Conservation (phyloP, 2,797 vertebrate genomes). For the Rhadinocentrus ornatus region DNA sequence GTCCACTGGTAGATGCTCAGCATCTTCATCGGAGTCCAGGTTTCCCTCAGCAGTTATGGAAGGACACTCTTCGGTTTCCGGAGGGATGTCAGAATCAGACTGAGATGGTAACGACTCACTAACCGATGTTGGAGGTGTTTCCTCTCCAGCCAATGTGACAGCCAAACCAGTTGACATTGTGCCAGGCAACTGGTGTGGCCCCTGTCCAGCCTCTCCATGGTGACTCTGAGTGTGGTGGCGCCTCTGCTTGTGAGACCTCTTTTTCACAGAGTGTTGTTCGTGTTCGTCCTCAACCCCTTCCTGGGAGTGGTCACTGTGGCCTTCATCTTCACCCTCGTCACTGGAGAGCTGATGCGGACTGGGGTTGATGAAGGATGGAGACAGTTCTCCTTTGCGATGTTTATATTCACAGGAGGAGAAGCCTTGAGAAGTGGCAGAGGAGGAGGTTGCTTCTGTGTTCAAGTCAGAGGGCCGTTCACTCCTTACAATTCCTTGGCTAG, state of each 20-base stretch:
- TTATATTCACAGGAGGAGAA: constrained; percentile 86
- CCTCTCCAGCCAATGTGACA: constrained; percentile 85
- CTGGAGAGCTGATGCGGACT: constrained; percentile 87
- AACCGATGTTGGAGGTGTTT: constrained; percentile 94
- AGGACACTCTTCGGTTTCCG: constrained; percentile 97
- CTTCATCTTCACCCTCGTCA: constrained; percentile 88
- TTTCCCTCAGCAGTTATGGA: constrained; percentile 98
- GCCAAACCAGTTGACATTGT: constrained; percentile 74
- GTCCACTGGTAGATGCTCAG: constrained; percentile 96
- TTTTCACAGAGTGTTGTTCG: constrained; percentile 86
- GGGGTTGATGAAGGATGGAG: constrained; percentile 96
- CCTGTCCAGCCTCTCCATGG: constrained; percentile 70
- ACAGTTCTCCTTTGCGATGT: constrained; percentile 89
- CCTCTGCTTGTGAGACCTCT: constrained; percentile 82
- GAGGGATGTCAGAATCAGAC: constrained; percentile 97
- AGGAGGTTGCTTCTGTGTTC: constrained; percentile 71
- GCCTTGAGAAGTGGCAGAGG: constrained; percentile 49
- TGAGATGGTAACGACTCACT: constrained; percentile 96
- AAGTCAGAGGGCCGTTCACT: constrained; percentile 73
- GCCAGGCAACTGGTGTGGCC: constrained; percentile 71
- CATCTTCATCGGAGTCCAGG: constrained; percentile 97
- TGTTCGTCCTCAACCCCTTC: constrained; percentile 77
- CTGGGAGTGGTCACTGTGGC: constrained; percentile 71
- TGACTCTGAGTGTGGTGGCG: constrained; percentile 69
- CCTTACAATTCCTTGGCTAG: constrained; percentile 52